Conservation (phyloP, 2,888 invertebrate species). For the Escarpia spicata region DNA sequence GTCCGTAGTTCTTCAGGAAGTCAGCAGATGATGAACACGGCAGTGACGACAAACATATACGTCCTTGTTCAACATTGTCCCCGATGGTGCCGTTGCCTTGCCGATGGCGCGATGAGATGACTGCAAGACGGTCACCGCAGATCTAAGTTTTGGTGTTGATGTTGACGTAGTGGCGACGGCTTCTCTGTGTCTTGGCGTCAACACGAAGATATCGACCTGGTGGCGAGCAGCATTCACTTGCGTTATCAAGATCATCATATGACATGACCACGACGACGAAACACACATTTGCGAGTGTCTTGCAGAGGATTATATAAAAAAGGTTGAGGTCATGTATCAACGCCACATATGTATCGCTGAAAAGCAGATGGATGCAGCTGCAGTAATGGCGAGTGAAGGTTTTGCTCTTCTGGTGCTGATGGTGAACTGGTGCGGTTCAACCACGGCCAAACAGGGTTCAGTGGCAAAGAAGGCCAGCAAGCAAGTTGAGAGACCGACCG, state of each 20-base stretch:
- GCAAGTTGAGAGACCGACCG: neutral
- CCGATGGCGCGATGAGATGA: neutral
- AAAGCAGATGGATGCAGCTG: neutral
- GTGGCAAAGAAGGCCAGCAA: neutral
- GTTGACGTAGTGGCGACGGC: neutral
- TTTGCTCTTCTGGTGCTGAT: neutral
- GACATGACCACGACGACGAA: neutral
- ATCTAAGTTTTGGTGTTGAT: neutral
- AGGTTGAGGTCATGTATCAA: neutral
- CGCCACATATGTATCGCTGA: neutral
- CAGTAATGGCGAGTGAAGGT: neutral
- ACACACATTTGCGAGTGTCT: neutral
- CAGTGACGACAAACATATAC: neutral
- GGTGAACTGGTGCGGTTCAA: neutral
- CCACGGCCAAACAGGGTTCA: neutral
- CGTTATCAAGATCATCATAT: no score
- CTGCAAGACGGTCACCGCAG: no score
- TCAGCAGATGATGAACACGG: neutral
- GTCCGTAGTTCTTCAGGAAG: neutral
- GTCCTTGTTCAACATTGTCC: neutral
- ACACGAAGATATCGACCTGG: no score
- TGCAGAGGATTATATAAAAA: neutral
- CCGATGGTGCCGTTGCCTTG: neutral
- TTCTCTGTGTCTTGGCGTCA: neutral
- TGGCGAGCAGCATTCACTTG: no score